These are phyloP conservation scores for Episyrphus balteatus DNA, from an alignment of 1,140 invertebrate genomes.

Conservation along the genomic window DNA sequence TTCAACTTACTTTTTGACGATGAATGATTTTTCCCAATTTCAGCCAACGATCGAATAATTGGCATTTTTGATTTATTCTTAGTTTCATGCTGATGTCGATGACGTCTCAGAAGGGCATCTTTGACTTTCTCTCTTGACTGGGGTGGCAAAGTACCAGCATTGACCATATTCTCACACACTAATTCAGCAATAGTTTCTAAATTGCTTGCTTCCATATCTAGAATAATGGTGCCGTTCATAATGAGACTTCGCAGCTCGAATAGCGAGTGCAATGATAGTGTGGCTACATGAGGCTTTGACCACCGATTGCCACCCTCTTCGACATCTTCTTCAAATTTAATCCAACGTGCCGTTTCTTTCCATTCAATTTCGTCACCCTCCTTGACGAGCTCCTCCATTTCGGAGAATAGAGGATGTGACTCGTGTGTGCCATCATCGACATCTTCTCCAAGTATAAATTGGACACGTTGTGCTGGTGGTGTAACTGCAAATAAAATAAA, in stretches of 20 bases:
- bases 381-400: constrained; percentile 86
- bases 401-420: constrained; percentile 83
- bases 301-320: constrained; percentile 89
- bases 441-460: constrained; percentile 92
- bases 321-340: constrained; percentile 92
- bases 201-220: constrained; percentile 78
- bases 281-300: constrained; percentile 91
- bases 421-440: constrained; percentile 72
- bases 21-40: constrained; percentile 92
- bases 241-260: constrained; percentile 81
- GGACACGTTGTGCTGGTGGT: constrained; percentile 80
- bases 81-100: constrained; percentile 90
- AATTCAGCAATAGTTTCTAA: constrained; percentile 84
- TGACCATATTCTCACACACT: constrained; percentile 84
- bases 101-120: constrained; percentile 78
- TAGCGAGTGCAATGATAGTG: constrained; percentile 78
- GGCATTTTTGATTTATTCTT: constrained; percentile 74
- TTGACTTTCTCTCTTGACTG: constrained; percentile 71
- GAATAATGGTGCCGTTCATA: constrained; percentile 79
- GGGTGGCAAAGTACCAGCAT: constrained; percentile 59
- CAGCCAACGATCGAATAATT: constrained; percentile 89
- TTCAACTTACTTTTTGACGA: constrained; percentile 82
- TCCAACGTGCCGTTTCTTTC: constrained; percentile 96
- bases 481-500: constrained; percentile 52
- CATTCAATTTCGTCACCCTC: constrained; percentile 85